Evolutionary conservation across 2,113 vertebrate species (phyloP), one percentile per base, ranked within the genome.

Genomic region (Elephantulus edwardii): DNA sequence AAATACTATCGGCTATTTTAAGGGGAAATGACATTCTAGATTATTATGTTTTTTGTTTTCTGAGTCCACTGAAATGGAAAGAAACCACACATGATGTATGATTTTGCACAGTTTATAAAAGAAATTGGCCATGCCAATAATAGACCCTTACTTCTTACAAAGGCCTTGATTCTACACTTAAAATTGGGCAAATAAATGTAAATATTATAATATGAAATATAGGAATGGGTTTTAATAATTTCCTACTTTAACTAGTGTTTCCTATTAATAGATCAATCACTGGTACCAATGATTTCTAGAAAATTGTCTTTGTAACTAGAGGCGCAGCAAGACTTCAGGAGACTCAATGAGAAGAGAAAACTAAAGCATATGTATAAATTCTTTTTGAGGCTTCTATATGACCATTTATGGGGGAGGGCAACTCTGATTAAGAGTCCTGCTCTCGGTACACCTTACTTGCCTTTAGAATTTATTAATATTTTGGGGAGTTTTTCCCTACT

Each of bases 1-100:
- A 92, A 79, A 58, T 86, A 46, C 64, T 81, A 35, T 70, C 46
- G 72, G 40, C 56, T 91, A 54, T 56, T 85, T 90, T 62, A 62
- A 40, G n/a, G 6, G 24, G 86, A 85, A 79, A 62, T 58, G 62
- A 70, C 20, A 82, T 20, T 50, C 68, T 64, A 76, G 35, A 50
- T 66, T 88, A 83, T 79, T 72, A 35, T 42, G 60, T 10, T 83
- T 35, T 86, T 75, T 88, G 52, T n/a, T 80, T 96, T 94, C 58
- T 92, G 83, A 35, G 16, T 85, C 35, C 8, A 62, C 75, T 70
- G 2, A 93, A 66, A 30, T 81, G 52, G 35, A 95, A 88, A 60
- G 76, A 89, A 91, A 89, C 91, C 35, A 64, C 74, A 77, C 71
- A 56, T 38, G 7, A 35, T 84, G 26, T 72, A 58, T 80, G 8